Conservation (phyloP, 2,797 vertebrate genomes). For the Halcyon leucocephala region DNA sequence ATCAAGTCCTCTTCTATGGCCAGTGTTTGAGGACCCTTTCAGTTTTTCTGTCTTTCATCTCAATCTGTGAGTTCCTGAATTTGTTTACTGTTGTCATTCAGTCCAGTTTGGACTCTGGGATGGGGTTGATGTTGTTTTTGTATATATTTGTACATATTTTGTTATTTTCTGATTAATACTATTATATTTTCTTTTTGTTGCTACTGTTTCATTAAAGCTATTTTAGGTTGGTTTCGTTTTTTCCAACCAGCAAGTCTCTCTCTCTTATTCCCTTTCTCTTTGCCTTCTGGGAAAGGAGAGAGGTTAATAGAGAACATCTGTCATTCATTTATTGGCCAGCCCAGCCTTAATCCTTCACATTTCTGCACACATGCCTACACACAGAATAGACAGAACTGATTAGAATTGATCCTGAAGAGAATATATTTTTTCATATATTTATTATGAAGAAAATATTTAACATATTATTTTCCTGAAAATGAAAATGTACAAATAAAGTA, state of each 20-base stretch:
- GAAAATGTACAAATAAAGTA: not conserved
- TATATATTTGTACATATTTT: not conserved
- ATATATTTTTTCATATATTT: not conserved
- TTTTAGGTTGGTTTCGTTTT: too few relatives aligned
- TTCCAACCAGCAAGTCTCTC: too few relatives aligned
- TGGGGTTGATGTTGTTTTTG: not conserved
- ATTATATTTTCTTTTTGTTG: not conserved
- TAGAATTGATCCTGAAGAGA: not conserved
- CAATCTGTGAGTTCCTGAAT: not conserved
- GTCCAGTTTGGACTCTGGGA: not conserved
- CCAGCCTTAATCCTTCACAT: not conserved
- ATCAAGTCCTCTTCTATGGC: too few relatives aligned
- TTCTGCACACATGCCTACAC: not conserved
- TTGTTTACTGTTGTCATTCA: not conserved
- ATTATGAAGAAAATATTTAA: not conserved
- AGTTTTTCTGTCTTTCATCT: too few relatives aligned
- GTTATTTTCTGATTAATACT: not conserved
- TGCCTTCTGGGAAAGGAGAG: too few relatives aligned
- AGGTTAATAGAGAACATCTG: too few relatives aligned
- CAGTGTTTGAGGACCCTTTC: too few relatives aligned
- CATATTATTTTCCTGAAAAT: not conserved
- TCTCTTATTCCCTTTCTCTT: too few relatives aligned
- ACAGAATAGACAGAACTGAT: not conserved
- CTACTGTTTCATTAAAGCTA: not conserved
- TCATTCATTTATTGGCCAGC: too few relatives aligned